Evolutionary conservation across 1,140 invertebrate genomes (phyloP), one percentile per base, ranked within the genome.

Genomic region (Glomeris maerens): DNA sequence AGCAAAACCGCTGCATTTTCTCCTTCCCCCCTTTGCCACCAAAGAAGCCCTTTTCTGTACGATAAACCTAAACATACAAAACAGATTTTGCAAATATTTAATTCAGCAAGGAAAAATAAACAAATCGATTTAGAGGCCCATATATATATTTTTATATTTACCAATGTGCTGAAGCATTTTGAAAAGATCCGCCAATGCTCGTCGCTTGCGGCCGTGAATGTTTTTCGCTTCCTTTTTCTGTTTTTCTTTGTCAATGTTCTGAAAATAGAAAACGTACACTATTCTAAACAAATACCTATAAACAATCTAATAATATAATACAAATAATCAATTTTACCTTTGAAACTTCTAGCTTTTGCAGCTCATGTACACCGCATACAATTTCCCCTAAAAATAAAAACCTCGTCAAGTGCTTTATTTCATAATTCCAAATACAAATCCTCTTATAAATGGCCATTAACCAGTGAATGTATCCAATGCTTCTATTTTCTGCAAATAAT

Each of bases 141-240:
- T 45, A 44, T 26, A 3, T 5, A 48, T 29, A 40, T 13, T 25
- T 20, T 14, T 21, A 39, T 2, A 56, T 53, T 50, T 56, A 66
- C 68, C 69, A 50, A 64, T 54, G 46, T 74, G 69, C 1, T 74
- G 66, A 0, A 95, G 66, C 13, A 72, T 70, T 60, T 84, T 85
- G 60, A 92, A 94, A 22, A 93, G 71, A 69, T 92, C 84, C 0
- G 81, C 74, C 0, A 95, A 62, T 3, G 78, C 78, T 66, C 84
- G 79, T 27, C 83, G 77, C 64, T 93, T 93, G 56, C 84, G 80
- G 55, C 85, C 79, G 1, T 91, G 71, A 29, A 92, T 81, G 62
- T 65, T 57, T 54, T 66, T 64, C 0, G 84, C 83, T 64, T 83
- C 77, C 2, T 79, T 77, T 58, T 78, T 82, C 65, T 88, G 86